Percentiles rank a stretch among this genome's conserved stretches.
Evolutionary conservation across 2,797 vertebrate species (phyloP).

Genomic region (Xenopus petersii): DNA sequence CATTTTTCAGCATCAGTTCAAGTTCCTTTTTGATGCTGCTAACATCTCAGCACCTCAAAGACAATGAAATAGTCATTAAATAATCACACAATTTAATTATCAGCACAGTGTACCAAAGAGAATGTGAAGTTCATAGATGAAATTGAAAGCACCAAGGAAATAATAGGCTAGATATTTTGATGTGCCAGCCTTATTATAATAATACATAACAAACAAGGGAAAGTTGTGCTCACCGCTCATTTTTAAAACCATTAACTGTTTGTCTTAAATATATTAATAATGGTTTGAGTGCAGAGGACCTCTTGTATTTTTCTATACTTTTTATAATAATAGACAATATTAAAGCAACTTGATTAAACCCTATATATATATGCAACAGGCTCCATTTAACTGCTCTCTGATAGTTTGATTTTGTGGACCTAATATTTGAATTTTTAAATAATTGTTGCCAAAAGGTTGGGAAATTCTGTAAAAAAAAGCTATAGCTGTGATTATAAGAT

Average conservation of each 20-base stretch:
- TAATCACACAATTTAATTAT: neutral
- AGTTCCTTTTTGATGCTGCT: constrained; percentile 7
- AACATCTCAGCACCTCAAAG: constrained; percentile 7
- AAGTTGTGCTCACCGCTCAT: too few species aligned
- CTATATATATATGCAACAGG: neutral
- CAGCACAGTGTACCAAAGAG: neutral
- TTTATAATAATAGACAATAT: neutral
- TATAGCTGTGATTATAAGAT: constrained; percentile 27
- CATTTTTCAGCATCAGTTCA: neutral
- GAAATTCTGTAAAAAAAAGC: constrained; percentile 27
- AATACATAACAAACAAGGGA: too few species aligned
- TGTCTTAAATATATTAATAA: too few species aligned
- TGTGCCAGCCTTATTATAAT: too few species aligned
- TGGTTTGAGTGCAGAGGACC: too few species aligned
- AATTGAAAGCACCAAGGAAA: neutral
- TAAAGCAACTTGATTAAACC: neutral
- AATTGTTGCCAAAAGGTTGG: neutral
- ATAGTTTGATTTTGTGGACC: too few species aligned
- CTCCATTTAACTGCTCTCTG: too few species aligned
- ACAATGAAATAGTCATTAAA: neutral
- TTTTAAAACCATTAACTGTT: too few species aligned
- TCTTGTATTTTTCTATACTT: too few species aligned
- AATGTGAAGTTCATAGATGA: too few species aligned
- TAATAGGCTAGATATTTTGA: neutral
- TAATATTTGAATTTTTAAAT: too few species aligned